Conservation (phyloP, 2,797 vertebrate species). For the Babyrousa celebensis region DNA sequence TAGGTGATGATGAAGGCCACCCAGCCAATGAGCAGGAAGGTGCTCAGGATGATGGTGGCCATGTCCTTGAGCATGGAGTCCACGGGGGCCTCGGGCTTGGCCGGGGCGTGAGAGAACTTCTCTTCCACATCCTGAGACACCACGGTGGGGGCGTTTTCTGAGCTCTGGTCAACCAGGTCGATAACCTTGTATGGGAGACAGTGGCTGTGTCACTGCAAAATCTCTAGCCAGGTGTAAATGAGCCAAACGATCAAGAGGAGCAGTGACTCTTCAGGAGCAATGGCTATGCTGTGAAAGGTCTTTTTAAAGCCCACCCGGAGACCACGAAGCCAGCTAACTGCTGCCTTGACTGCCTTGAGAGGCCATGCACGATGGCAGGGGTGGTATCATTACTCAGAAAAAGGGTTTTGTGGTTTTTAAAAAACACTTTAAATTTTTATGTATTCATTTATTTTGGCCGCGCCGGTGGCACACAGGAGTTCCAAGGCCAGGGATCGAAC, state of each 20-base stretch:
- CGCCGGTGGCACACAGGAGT: no score
- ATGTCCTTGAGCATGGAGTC: constrained; percentile 98
- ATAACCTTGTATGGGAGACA: constrained; percentile 89
- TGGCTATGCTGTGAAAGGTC: accelerated
- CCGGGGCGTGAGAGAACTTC: constrained; percentile 82
- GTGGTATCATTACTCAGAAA: not conserved
- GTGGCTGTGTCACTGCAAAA: not conserved
- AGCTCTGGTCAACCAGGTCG: constrained; percentile 92
- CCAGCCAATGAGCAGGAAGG: constrained; percentile 98
- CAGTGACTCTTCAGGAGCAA: not conserved
- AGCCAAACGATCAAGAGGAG: not conserved
- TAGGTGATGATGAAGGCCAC: constrained; percentile 98
- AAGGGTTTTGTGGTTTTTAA: no score
- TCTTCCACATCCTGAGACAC: constrained; percentile 93
- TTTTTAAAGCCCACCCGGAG: not conserved
- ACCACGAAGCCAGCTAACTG: not conserved
- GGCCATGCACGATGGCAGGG: not conserved
- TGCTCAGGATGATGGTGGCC: constrained; percentile 98
- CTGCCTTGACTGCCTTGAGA: not conserved
- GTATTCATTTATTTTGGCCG: no score
- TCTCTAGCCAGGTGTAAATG: not conserved
- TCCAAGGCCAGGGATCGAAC: no score
- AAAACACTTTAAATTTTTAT: no score
- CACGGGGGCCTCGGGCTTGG: constrained; percentile 94
- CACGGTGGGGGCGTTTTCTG: constrained; percentile 88